These are phyloP conservation scores for Pseudomyrmex gracilis DNA, from an alignment of 1,140 invertebrate genomes.

Conservation along the genomic window DNA sequence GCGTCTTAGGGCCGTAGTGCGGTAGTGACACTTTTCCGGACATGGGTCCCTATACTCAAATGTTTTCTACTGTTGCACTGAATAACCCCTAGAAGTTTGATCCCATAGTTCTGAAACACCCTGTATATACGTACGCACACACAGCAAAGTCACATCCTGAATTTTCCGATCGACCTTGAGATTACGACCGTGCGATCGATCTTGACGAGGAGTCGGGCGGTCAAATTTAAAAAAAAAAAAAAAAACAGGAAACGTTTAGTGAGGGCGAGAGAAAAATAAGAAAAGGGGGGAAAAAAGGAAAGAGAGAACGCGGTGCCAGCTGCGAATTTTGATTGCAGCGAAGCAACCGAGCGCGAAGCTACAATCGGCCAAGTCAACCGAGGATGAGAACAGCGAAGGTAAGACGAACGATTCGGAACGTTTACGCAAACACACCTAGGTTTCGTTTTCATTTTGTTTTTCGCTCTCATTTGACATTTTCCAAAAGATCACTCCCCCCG, in stretches of 20 bases:
- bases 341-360: slow-evolving; percentile 85
- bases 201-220: background rate
- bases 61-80: too few species aligned
- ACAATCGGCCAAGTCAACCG: slow-evolving; percentile 85
- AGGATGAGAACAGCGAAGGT: slow-evolving; percentile 86
- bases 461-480: slow-evolving; percentile 55
- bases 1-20: too few species aligned
- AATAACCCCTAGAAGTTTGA: too few species aligned
- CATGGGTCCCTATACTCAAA: too few species aligned
- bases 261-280: background rate
- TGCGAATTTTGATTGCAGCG: slow-evolving; percentile 85
- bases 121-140: background rate
- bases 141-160: background rate
- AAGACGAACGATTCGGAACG: slow-evolving; percentile 79
- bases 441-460: slow-evolving; percentile 65
- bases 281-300: background rate
- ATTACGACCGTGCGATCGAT: slow-evolving; percentile 10
- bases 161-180: background rate
- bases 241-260: background rate
- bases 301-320: slow-evolving; percentile 78
- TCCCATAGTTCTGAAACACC: too few species aligned
- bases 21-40: too few species aligned
- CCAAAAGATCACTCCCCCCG: background rate
- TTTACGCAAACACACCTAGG: slow-evolving; percentile 61
- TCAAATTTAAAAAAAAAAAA: background rate